These are phyloP conservation scores for Stictocephala bisonia DNA, from an alignment of 2,888 invertebrate genomes.

Conservation along the genomic window DNA sequence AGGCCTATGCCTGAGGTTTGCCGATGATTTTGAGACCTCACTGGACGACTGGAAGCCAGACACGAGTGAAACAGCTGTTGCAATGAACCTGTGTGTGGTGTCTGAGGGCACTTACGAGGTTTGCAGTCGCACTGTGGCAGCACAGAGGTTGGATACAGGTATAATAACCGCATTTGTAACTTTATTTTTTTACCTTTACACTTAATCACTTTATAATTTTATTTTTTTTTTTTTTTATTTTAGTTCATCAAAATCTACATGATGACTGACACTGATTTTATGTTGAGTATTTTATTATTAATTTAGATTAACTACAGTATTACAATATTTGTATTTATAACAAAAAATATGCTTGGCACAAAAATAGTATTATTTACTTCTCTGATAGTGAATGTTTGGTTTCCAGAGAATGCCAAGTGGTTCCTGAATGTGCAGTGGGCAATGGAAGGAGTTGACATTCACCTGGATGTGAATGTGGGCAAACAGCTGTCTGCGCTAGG, in stretches of 20 bases:
- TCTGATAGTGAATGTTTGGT: too few species aligned
- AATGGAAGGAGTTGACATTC: constrained; percentile 99
- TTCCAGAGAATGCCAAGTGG: constrained; percentile 94
- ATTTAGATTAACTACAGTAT: too few species aligned
- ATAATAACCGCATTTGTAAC: too few species aligned
- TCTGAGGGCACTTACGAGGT: constrained; percentile 99
- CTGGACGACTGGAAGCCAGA: constrained; percentile 98
- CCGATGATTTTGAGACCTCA: constrained; percentile 96
- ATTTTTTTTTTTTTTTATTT: too few species aligned
- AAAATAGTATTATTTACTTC: too few species aligned
- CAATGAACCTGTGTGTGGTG: constrained; percentile 95
- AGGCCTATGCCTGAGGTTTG: constrained; percentile 92
- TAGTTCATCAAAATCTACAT: too few species aligned
- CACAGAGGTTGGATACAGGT: constrained; percentile 82
- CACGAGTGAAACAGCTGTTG: constrained; percentile 64
- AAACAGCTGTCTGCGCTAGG: constrained; percentile 95
- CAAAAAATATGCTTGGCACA: too few species aligned
- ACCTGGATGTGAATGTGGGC: constrained; percentile 95
- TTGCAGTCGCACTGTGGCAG: constrained; percentile 86
- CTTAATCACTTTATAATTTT: too few species aligned
- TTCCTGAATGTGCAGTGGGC: constrained; percentile 98
- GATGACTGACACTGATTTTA: too few species aligned
- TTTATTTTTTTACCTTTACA: too few species aligned
- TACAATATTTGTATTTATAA: too few species aligned
- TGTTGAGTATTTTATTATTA: too few species aligned